Conservation (phyloP, 2,888 invertebrate genomes). For the Ectemnius cavifrons region DNA sequence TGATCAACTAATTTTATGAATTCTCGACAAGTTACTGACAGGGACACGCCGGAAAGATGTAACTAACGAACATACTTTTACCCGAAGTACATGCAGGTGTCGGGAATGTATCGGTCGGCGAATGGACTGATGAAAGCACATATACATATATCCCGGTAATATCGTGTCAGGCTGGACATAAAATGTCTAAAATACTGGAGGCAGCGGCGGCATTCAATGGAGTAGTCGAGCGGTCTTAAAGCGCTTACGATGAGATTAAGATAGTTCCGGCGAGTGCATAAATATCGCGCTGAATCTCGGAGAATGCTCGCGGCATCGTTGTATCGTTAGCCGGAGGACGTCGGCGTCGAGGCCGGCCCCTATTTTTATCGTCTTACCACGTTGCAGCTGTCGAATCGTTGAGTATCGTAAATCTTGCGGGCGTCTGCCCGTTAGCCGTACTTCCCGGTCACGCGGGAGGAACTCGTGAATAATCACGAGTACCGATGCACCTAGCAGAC, state of each 20-base stretch:
- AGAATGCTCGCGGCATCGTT: conserved; percentile 2
- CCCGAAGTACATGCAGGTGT: too few relatives aligned
- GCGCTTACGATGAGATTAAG: conserved; percentile 21
- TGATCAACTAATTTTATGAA: too few relatives aligned
- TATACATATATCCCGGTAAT: not conserved
- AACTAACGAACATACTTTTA: too few relatives aligned
- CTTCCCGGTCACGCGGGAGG: not conserved
- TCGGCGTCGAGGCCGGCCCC: conserved; percentile 9
- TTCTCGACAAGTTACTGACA: too few relatives aligned
- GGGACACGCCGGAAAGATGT: too few relatives aligned
- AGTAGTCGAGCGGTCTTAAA: conserved; percentile 5
- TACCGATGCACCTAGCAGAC: too few relatives aligned
- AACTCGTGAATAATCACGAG: too few relatives aligned
- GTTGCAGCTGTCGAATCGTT: conserved; percentile 57
- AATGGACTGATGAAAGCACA: too few relatives aligned
- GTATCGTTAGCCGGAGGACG: conserved; percentile 25
- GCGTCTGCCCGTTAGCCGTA: conserved; percentile 6
- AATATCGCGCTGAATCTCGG: conserved; percentile 34
- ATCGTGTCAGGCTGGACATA: conserved; percentile 3
- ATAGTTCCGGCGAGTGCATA: conserved; percentile 13
- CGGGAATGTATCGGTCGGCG: too few relatives aligned
- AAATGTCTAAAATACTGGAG: not conserved
- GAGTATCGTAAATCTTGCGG: conserved; percentile 48
- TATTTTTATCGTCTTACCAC: conserved; percentile 49
- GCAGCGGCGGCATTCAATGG: not conserved